Conservation (phyloP, 2,797 vertebrate genomes). For the Sandelia bainsii region DNA sequence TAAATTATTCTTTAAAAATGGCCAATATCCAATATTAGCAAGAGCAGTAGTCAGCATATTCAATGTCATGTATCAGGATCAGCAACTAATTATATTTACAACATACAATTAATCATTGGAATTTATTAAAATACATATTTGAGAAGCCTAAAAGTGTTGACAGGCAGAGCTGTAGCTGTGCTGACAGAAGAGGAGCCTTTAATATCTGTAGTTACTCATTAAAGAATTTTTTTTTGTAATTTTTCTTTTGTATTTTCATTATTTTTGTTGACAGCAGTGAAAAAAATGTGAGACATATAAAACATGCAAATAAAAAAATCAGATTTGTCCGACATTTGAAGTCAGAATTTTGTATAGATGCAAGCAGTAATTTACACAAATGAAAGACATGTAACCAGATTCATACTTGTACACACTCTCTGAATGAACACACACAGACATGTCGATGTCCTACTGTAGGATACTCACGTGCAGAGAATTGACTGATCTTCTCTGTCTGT, state of each 20-base stretch:
- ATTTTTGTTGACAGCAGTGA: neutral
- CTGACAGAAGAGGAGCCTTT: neutral
- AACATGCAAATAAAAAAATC: conserved; percentile 2
- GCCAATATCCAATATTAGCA: neutral
- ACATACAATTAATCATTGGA: neutral
- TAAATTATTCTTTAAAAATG: neutral
- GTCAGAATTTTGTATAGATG: neutral
- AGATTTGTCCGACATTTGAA: neutral
- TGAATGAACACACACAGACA: conserved; percentile 39
- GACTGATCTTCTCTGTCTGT: conserved; percentile 94
- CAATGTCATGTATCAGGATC: neutral
- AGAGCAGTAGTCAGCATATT: neutral
- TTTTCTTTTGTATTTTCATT: no score
- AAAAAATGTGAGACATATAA: neutral
- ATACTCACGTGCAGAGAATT: conserved; percentile 96
- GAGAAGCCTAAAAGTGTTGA: neutral
- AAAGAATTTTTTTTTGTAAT: no score
- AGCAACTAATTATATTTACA: neutral
- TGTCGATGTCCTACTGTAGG: neutral
- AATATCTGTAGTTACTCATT: neutral
- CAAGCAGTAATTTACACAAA: neutral
- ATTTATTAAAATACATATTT: neutral
- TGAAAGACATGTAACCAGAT: conserved; percentile 6
- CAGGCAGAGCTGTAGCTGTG: neutral
- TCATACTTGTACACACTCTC: conserved; percentile 6